Base-by-base conservation (phyloP, 2,113 vertebrate species). In the Balaeniceps rex region DNA sequence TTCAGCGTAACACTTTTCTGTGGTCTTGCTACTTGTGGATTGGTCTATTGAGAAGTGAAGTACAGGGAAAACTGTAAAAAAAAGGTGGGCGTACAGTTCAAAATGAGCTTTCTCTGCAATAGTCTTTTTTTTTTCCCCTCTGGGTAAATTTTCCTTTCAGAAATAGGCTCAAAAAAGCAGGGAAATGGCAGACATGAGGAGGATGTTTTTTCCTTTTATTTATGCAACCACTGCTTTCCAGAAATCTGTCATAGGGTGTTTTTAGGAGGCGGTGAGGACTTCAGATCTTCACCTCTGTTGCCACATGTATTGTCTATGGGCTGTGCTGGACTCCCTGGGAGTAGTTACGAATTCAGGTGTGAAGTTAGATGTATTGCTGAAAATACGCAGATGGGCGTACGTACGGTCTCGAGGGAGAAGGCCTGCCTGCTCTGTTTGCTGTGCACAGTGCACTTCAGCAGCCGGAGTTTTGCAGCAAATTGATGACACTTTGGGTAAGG, bases 371-470 rank as follows among this genome's bases (percentile, higher is more conserved):
- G 7, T 34, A 17, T 36, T 3, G 2, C 68, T 91, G 69, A 61
- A 74, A 94, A 40, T 78, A 58, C 0, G 29, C 57, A 25, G 60
- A 33, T 0, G 1, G 31, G n/a, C 15, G 3, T 58, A 69, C 4
- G 9, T 29, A 12, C 2, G 17, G n/a, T 60, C 90, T 90, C 2
- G 0, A 60, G 88, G 64, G 88, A 81, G 83, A 36, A 61, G 36
- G 10, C 24, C 44, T 81, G n/a, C 51, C 69, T 71, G n/a, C 87
- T 90, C 60, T 55, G 16, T 70, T 88, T 55, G 61, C 38, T 38
- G 44, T 19, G 44, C 58, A n/a, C 66, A 42, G 64, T n/a, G 46
- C 58, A 19, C 70, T 91, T 86, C 82, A 88, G 78, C 75, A 92
- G 90, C 42, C 33, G 1, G 80, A 69, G 58, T 71, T 88, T 18